Evolutionary conservation across 2,797 vertebrate genomes (phyloP).

Genomic region (Potorous gilbertii): DNA sequence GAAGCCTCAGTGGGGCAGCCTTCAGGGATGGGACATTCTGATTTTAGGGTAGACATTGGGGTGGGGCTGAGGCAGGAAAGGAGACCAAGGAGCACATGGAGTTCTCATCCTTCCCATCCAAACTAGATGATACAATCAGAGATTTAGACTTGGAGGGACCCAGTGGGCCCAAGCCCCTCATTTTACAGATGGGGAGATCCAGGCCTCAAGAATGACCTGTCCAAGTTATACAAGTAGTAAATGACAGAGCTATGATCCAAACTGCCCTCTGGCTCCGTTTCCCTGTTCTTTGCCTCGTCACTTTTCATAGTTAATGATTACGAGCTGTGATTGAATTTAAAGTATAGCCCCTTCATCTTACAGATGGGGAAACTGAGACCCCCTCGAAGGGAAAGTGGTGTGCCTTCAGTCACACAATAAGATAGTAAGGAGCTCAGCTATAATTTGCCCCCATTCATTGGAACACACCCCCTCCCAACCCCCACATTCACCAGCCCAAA

Average conservation of each 20-base stretch:
- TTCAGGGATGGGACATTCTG: accelerated
- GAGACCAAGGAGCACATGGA: background rate
- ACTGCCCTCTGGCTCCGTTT: background rate
- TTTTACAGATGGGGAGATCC: background rate
- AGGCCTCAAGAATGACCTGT: background rate
- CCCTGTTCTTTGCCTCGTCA: background rate
- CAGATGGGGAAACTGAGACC: background rate
- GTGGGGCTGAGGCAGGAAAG: background rate
- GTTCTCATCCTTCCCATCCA: background rate
- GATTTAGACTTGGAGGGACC: background rate
- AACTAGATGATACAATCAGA: background rate
- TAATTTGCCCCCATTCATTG: background rate
- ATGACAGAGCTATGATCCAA: background rate
- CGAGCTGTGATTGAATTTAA: background rate
- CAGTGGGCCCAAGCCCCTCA: background rate
- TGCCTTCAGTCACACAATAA: background rate
- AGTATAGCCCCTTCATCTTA: background rate
- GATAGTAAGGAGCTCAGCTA: no score
- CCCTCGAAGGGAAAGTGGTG: background rate
- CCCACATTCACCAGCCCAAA: background rate
- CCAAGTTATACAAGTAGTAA: background rate
- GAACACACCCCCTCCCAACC: background rate
- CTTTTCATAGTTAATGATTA: background rate
- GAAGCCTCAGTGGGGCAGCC: background rate
- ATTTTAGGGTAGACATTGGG: background rate